Evolutionary conservation across 2,888 invertebrate species (phyloP).

Genomic region (Cantharis nigra): DNA sequence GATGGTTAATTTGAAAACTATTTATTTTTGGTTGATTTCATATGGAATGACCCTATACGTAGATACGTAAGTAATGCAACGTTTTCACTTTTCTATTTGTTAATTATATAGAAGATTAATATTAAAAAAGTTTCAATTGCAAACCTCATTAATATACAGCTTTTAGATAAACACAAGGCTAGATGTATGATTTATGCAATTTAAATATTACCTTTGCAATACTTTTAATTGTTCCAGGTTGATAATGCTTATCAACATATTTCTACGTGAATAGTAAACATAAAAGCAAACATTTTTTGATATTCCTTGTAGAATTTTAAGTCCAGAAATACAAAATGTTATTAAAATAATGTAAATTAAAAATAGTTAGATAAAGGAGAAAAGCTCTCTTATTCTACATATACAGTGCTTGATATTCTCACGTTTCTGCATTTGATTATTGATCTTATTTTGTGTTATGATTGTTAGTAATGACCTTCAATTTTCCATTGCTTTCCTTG

Average conservation of each 20-base stretch:
- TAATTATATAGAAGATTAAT: background rate
- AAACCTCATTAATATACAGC: background rate
- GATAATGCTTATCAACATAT: background rate
- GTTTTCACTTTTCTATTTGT: background rate
- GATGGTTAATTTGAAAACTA: no score
- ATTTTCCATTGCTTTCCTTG: background rate
- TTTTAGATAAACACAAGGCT: background rate
- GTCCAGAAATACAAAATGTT: background rate
- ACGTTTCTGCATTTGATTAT: background rate
- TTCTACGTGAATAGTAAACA: background rate
- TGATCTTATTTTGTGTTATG: background rate
- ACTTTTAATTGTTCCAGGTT: background rate
- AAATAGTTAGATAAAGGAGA: background rate
- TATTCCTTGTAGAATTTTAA: background rate
- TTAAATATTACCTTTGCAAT: background rate
- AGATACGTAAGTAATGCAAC: background rate
- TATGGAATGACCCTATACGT: no score
- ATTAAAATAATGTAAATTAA: background rate
- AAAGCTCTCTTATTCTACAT: background rate
- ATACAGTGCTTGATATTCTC: background rate
- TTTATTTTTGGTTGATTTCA: no score
- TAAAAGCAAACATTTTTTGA: background rate
- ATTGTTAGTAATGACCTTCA: background rate
- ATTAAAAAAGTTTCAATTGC: background rate
- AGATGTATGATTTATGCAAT: background rate